Base-by-base conservation (phyloP, 2,113 vertebrate species). In the Eudyptes chrysolophus region DNA sequence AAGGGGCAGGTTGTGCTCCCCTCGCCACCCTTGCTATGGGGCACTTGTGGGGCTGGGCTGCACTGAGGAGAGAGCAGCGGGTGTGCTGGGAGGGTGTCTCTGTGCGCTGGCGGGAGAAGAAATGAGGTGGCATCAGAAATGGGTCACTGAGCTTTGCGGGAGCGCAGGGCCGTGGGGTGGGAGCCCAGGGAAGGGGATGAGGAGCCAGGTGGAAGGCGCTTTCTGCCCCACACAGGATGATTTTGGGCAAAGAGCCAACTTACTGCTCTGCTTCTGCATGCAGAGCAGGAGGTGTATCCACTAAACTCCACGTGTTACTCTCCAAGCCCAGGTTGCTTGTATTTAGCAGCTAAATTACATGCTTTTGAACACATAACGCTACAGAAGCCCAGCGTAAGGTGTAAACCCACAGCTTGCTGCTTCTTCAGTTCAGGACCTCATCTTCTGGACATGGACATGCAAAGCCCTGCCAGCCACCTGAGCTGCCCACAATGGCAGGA, bases 151-250 rank as follows among this genome's bases (percentile, higher is more conserved):
- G 85, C 21, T 57, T 9, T 20, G 42, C 2, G 0, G 51, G 30
- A 65, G 29, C 0, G 0, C 20, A n/a, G 44, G 52, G 20, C 46
- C 0, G 0, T 5, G 32, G 46, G 19, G 13, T 2, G 1, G 32
- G 25, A 87, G 29, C 26, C 20, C 29, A 29, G 52, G 26, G 22
- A 49, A 76, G 42, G 29, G 11, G 20, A 15, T 36, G 29, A 93
- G 74, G 30, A 76, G 25, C 14, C 34, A 5, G 2, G 21, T 29
- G 25, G 46, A 49, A 83, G 16, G 9, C 1, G 2, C 19, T 70
- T 51, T 74, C 57, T 80, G 46, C 30, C 46, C n/a, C 32, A 26
- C 16, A 11, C 10, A 14, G 58, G 48, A 44, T 19, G 61, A 30
- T 46, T 82, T 58, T 19, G 30, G 29, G 38, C 40, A 52, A 76